These are phyloP conservation scores for Perizoma affinitatum DNA, from an alignment of 2,888 invertebrate genomes.

Conservation along the genomic window DNA sequence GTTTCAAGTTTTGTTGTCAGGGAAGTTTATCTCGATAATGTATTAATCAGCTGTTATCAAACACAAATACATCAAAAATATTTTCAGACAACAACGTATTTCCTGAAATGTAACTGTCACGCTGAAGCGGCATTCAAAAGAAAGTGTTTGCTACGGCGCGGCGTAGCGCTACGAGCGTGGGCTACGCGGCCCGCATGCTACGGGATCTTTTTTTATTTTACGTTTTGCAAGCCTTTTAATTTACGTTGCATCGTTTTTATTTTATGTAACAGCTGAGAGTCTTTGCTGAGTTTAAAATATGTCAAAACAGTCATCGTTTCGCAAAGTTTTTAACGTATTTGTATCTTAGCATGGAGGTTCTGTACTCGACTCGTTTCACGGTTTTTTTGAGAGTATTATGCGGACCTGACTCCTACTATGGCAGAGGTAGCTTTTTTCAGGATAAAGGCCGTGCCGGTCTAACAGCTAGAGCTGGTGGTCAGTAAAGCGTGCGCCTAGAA, in stretches of 20 bases:
- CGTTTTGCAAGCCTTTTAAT: constrained; percentile 9
- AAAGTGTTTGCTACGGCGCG: constrained; percentile 26
- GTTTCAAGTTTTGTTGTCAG: too few relatives aligned
- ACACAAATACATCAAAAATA: background rate
- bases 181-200: constrained; percentile 30
- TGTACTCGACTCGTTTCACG: too few relatives aligned
- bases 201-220: constrained; percentile 8
- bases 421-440: too few relatives aligned
- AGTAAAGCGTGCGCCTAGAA: too few relatives aligned
- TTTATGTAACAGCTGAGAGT: constrained; percentile 11
- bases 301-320: too few relatives aligned
- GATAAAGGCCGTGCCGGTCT: too few relatives aligned
- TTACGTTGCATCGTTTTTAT: background rate
- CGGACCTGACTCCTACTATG: too few relatives aligned
- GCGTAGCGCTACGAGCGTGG: constrained; percentile 35
- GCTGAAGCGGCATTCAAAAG: constrained; percentile 24
- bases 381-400: too few relatives aligned
- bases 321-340: too few relatives aligned
- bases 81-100: background rate
- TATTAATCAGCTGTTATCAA: constrained; percentile 2
- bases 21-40: background rate
- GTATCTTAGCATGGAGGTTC: too few relatives aligned
- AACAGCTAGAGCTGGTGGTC: too few relatives aligned
- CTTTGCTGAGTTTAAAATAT: too few relatives aligned
- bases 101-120: constrained; percentile 8